Percentiles rank a stretch among this genome's conserved stretches.
Conservation (phyloP, 2,888 invertebrate genomes). For the Caenorhabditis sinica region DNA sequence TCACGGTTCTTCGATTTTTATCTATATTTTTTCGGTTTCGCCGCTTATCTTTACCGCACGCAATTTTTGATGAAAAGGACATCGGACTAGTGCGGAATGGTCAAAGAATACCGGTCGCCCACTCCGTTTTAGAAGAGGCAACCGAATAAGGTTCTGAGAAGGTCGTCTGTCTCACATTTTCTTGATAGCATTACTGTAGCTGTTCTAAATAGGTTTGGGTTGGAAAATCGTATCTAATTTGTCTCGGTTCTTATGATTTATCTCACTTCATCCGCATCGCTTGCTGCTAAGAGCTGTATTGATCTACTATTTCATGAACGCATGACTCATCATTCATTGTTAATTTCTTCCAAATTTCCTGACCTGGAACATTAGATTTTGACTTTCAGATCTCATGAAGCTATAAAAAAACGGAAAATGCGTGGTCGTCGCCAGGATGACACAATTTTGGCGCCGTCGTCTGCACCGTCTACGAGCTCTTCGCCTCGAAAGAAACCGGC, state of each 20-base stretch:
- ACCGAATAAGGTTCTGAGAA: constrained; percentile 1
- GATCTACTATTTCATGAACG: no score
- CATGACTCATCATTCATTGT: not conserved
- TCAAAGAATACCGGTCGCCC: constrained; percentile 27
- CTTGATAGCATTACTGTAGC: not conserved
- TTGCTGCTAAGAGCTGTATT: no score
- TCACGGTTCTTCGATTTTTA: constrained; percentile 49
- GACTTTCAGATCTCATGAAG: constrained; percentile 52
- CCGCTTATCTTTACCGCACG: constrained; percentile 63
- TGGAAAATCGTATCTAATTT: not conserved
- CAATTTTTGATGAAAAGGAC: constrained; percentile 52
- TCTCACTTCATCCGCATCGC: not conserved
- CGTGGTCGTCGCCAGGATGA: constrained; percentile 56
- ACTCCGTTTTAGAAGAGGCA: not conserved
- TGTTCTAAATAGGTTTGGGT: not conserved
- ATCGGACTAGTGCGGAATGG: constrained; percentile 9
- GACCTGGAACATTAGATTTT: not conserved
- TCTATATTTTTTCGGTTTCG: constrained; percentile 53
- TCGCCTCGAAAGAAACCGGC: constrained; percentile 33
- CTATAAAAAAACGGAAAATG: constrained; percentile 41
- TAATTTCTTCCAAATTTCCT: not conserved
- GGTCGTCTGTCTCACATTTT: not conserved
- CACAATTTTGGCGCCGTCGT: constrained; percentile 20
- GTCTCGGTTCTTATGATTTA: not conserved
- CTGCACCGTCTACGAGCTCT: constrained; percentile 20